Evolutionary conservation across 2,888 invertebrate genomes (phyloP).

Genomic region (Scaptodrosophila latifasciaeformis): DNA sequence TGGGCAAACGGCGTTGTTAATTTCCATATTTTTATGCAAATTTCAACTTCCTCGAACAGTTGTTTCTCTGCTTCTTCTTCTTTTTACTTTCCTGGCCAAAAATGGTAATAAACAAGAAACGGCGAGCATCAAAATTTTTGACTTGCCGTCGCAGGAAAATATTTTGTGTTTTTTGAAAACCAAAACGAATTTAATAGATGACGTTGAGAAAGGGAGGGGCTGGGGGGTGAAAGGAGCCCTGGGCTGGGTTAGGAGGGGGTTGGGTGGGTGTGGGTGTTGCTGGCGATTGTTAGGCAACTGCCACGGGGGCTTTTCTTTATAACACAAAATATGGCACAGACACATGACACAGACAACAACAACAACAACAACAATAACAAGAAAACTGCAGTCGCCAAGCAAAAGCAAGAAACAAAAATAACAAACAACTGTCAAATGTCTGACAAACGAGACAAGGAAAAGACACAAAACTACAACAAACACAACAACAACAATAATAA

Average conservation of each 20-base stretch:
- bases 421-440: conserved; percentile 69
- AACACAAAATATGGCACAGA: conserved; percentile 48
- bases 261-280: conserved; percentile 43
- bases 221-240: not conserved
- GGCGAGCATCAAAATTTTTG: conserved; percentile 58
- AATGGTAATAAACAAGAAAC: conserved; percentile 10
- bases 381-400: conserved; percentile 52
- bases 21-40: conserved; percentile 71
- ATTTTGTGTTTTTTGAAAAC: too few relatives aligned
- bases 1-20: conserved; percentile 70
- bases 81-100: conserved; percentile 21
- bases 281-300: conserved; percentile 61
- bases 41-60: conserved; percentile 63
- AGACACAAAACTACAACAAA: conserved; percentile 50
- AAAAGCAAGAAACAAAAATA: too few relatives aligned
- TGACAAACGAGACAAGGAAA: conserved; percentile 71
- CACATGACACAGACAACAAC: conserved; percentile 41
- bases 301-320: conserved; percentile 3
- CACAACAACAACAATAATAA: conserved; percentile 24
- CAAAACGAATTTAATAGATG: conserved; percentile 36
- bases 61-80: not conserved
- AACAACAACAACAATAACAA: conserved; percentile 12
- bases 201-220: not conserved
- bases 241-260: not conserved
- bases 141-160: conserved; percentile 63